These are phyloP conservation scores for Tragelaphus strepsiceros DNA, from an alignment of 2,113 vertebrate genomes.

Conservation along the genomic window DNA sequence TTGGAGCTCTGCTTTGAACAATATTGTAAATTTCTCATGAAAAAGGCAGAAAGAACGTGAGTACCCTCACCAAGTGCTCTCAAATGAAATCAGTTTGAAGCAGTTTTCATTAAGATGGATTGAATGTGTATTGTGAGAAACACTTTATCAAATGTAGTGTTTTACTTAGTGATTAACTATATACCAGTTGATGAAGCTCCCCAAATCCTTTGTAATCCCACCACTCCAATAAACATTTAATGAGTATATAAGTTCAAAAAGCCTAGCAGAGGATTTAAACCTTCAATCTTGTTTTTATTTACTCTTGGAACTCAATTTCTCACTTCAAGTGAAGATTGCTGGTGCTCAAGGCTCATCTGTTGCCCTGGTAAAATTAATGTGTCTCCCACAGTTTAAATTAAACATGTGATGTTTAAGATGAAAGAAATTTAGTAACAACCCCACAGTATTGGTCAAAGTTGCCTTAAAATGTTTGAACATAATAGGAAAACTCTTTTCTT, in stretches of 20 bases:
- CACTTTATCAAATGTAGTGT: constrained; percentile 99
- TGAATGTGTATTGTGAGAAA: constrained; percentile 98
- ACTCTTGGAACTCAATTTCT: constrained; percentile 90
- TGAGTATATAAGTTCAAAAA: constrained; percentile 91
- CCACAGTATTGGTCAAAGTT: constrained; percentile 49
- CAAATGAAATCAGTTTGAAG: constrained; percentile 92
- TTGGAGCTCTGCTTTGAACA: constrained; percentile 64
- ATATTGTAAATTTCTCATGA: constrained; percentile 81
- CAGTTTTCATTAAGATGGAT: constrained; percentile 99
- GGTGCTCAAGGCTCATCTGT: constrained; percentile 82
- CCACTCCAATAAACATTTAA: constrained; percentile 96
- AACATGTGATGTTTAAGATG: constrained; percentile 76
- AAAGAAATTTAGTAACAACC: constrained; percentile 59
- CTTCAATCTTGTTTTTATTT: constrained; percentile 92
- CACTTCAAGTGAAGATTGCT: constrained; percentile 84
- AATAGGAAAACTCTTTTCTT: constrained; percentile 9
- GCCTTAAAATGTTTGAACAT: constrained; percentile 43
- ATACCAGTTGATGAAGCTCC: constrained; percentile 92
- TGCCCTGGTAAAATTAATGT: constrained; percentile 84
- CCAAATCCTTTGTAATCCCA: constrained; percentile 90
- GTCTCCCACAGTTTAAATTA: constrained; percentile 77
- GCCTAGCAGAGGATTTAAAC: constrained; percentile 90
- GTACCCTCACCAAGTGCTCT: constrained; percentile 90
- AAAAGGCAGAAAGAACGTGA: constrained; percentile 84
- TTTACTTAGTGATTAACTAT: constrained; percentile 99